Base-by-base conservation (phyloP, 2,113 vertebrate genomes). In the Toxostoma redivivum region DNA sequence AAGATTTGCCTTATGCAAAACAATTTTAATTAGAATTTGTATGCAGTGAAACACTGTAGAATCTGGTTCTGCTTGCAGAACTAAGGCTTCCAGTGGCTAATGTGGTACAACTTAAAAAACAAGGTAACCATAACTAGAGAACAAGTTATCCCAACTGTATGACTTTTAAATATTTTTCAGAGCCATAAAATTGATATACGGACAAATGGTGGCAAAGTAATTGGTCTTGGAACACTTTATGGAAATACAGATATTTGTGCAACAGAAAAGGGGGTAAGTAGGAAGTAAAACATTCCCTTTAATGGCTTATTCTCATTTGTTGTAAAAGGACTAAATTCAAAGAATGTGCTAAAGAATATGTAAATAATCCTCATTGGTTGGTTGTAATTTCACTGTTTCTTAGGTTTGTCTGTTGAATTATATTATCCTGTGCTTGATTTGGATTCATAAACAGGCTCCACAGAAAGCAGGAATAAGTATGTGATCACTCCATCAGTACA, bases 191-290 rank as follows among this genome's bases (percentile, higher is more conserved):
- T 99, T 19, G 95, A 98, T 92, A 96, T 99, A 76, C 97, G 69
- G 45, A 98, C 99, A 62, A 97, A 93, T 9, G 98, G 98, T 92
- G 99, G 99, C 78, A 97, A 98, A 54, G 96, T 99, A 81, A 98
- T 98, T 85, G 98, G 99, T 81, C 77, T 98, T 72, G 99, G 99
- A 79, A 99, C 99, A 6, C 97, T 99, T 94, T 98, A 98, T 94
- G 99, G 99, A 71, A 98, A 99, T 56, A 97, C 98, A 96, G 97
- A 99, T 96, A 99, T 99, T 96, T 94, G 74, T 86, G 98, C 98
- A 64, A 97, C 97, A 74, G 97, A 98, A 96, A 97, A 98, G 73
- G 97, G 99, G 97, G 99, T 99, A 98, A 97, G 96, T 91, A 86
- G 97, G 72, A 69, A 85, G 11, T 80, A 48, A 94, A 92, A 62